phyloP scores from a whole-genome alignment of 2,888 invertebrate species.

The Ptychoptera contaminata region DNA sequence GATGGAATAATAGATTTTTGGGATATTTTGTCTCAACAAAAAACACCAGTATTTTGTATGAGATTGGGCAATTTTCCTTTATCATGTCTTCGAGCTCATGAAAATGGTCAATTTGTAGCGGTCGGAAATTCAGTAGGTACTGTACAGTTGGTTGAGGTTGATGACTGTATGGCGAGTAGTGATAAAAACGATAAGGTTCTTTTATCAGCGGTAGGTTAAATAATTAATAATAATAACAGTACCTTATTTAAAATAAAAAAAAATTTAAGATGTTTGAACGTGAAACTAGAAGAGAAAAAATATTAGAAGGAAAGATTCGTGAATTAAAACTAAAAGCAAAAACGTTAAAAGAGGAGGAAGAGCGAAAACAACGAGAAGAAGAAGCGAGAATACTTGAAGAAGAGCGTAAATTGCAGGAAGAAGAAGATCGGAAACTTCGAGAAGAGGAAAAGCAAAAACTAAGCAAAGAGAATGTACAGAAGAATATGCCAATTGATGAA shows the following conservation, averaged over 20 bases:
- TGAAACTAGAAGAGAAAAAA: conserved; percentile 77
- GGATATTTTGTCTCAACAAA: conserved; percentile 76
- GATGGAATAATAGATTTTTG: conserved; percentile 81
- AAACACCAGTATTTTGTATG: conserved; percentile 59
- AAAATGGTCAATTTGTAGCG: conserved; percentile 41
- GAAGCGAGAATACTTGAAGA: not conserved
- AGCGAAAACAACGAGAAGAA: not conserved
- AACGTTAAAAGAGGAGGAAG: not conserved
- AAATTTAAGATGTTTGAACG: conserved; percentile 58
- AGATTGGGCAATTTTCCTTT: conserved; percentile 54
- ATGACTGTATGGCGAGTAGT: conserved; percentile 50
- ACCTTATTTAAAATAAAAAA: not conserved
- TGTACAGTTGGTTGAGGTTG: conserved; percentile 51
- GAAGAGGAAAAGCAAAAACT: not conserved
- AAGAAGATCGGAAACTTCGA: not conserved
- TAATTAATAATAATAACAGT: not conserved
- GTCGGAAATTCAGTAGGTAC: conserved; percentile 55
- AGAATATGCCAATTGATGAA: not conserved
- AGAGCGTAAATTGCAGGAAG: not conserved
- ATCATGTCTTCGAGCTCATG: conserved; percentile 49
- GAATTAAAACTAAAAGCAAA: conserved; percentile 51
- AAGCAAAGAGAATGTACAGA: no score
- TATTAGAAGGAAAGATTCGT: conserved; percentile 69
- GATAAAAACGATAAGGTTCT: conserved; percentile 54
- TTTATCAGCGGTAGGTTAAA: conserved; percentile 37